Percentiles rank a stretch among this genome's conserved stretches.
Conservation (phyloP, 2,888 invertebrate genomes). For the Troilus luridus region DNA sequence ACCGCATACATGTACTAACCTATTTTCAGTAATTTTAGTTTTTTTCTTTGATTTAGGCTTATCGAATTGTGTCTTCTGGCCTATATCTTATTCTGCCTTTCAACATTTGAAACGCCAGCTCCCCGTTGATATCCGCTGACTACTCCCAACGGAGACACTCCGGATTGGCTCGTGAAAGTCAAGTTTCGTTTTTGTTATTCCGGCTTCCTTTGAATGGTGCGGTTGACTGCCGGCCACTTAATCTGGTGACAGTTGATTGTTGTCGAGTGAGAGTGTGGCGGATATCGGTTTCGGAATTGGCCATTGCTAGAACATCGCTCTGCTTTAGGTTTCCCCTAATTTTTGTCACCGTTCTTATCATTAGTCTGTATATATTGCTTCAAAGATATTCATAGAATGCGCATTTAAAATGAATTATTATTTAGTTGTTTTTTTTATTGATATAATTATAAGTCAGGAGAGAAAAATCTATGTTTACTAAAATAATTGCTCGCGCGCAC, state of each 20-base stretch:
- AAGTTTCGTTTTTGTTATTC: background rate
- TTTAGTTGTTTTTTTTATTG: too few species aligned
- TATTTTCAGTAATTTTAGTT: too few species aligned
- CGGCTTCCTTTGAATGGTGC: slow-evolving; percentile 12
- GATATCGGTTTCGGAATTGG: background rate
- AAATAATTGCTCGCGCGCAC: too few species aligned
- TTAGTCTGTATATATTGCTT: too few species aligned
- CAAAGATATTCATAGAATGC: too few species aligned
- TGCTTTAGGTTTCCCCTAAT: background rate
- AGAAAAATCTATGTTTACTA: too few species aligned
- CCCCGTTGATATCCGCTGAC: background rate
- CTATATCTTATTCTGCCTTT: background rate
- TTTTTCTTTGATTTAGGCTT: background rate
- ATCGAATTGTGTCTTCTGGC: background rate
- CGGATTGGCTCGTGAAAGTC: background rate
- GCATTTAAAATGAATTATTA: too few species aligned
- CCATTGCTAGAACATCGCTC: background rate
- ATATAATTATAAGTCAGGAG: too few species aligned
- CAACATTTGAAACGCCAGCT: background rate
- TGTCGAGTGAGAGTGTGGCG: slow-evolving; percentile 26
- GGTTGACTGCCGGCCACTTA: slow-evolving; percentile 1
- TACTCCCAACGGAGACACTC: background rate
- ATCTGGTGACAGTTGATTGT: slow-evolving; percentile 4
- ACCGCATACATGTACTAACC: too few species aligned
- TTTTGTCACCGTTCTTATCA: too few species aligned